A percentile compares a stretch with the other conserved stretches of the same genome.
Evolutionary conservation across 2,888 invertebrate genomes (phyloP).

Genomic region (Cryptus viduatorius): DNA sequence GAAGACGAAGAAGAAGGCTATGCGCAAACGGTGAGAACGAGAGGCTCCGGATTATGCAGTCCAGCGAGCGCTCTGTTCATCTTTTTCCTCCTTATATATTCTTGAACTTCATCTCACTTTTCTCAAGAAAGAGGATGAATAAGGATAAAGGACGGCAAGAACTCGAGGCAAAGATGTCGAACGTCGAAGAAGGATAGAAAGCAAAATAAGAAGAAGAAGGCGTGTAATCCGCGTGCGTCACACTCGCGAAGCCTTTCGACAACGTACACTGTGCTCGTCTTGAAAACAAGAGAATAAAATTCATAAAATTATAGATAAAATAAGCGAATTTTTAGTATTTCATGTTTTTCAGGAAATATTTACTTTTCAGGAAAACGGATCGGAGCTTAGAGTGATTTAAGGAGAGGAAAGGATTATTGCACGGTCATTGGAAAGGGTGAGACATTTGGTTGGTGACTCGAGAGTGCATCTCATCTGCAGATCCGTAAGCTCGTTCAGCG

Average conservation of each 20-base stretch:
- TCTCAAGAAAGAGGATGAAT: background rate
- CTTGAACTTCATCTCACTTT: background rate
- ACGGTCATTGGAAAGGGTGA: background rate
- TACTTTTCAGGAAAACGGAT: background rate
- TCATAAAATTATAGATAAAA: background rate
- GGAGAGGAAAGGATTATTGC: background rate
- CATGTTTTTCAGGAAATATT: background rate
- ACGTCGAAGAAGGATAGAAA: conserved; percentile 17
- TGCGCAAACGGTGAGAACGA: conserved; percentile 7
- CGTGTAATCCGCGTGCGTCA: conserved; percentile 4
- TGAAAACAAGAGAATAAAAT: background rate
- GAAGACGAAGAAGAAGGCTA: background rate
- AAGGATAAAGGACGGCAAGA: conserved; percentile 16
- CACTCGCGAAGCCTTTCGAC: conserved; percentile 1
- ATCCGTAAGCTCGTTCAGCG: conserved; percentile 47
- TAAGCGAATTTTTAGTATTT: background rate
- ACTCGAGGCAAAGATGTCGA: conserved; percentile 11
- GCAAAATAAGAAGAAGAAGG: background rate
- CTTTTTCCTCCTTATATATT: conserved; percentile 19
- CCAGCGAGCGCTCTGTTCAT: conserved; percentile 20
- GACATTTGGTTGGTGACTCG: background rate
- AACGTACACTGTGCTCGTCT: conserved; percentile 14
- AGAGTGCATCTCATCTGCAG: conserved; percentile 24
- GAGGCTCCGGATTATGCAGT: conserved; percentile 34
- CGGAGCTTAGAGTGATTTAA: background rate